A percentile compares a stretch with the other conserved stretches of the same genome.
phyloP scores from a whole-genome alignment of 1,140 invertebrate genomes.

The Apis dorsata region DNA sequence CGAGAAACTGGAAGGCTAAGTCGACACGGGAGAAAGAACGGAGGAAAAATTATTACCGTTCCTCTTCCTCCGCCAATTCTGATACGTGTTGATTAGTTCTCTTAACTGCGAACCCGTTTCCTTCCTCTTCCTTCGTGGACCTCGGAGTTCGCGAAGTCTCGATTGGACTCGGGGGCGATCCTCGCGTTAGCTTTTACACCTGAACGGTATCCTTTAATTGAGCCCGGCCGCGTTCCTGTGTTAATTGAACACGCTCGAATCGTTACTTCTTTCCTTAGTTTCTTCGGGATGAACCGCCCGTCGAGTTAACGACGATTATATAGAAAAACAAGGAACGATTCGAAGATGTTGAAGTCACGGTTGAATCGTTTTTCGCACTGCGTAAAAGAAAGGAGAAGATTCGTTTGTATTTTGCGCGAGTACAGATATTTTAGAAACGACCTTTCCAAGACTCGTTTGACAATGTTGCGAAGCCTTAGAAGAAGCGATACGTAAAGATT shows the following conservation, averaged over 20 bases:
- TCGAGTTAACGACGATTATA: not conserved
- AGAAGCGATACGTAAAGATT: not conserved
- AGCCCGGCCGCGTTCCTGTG: constrained; percentile 33
- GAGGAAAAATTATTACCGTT: constrained; percentile 32
- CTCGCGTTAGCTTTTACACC: constrained; percentile 55
- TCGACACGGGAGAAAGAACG: not conserved
- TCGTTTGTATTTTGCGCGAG: no score
- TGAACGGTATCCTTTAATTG: constrained; percentile 57
- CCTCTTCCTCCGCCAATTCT: not conserved
- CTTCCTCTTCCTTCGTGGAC: not conserved
- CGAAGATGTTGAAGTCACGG: not conserved
- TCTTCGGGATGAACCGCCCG: not conserved
- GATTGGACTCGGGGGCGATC: constrained; percentile 40
- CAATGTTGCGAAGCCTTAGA: no score
- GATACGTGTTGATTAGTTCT: constrained; percentile 60
- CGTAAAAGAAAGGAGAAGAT: no score
- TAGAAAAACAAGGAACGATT: not conserved
- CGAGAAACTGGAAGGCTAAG: not conserved
- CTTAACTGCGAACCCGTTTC: constrained; percentile 46
- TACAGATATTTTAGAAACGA: no score
- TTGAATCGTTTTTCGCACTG: no score
- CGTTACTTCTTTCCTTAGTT: constrained; percentile 44
- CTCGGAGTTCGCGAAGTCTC: constrained; percentile 32
- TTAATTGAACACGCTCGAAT: constrained; percentile 62
- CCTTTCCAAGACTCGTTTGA: no score